These are phyloP conservation scores for Sylvietta virens DNA, from an alignment of 2,113 vertebrate species.

Conservation along the genomic window DNA sequence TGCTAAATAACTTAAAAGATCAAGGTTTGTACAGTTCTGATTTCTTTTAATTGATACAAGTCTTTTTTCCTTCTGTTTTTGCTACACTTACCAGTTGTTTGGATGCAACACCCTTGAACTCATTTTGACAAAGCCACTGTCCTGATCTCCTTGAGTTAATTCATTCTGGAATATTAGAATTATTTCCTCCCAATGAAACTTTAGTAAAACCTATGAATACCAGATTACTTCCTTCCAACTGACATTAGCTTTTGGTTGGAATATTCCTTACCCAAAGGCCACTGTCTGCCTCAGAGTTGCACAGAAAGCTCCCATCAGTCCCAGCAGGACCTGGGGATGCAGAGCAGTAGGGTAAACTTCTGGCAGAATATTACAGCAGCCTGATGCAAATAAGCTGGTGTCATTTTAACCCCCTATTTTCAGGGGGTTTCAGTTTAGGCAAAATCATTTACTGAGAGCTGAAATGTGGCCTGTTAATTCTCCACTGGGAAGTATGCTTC, in stretches of 20 bases:
- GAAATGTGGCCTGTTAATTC: background rate
- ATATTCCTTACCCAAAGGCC: background rate
- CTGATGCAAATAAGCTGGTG: background rate
- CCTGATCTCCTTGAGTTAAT: background rate
- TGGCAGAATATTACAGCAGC: background rate
- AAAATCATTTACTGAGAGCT: background rate
- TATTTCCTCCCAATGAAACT: background rate
- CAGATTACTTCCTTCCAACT: background rate
- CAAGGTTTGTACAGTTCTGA: background rate
- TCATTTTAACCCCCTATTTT: conserved; percentile 33
- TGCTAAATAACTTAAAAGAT: background rate
- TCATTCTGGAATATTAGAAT: background rate
- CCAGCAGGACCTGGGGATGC: background rate
- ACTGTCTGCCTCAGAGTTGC: background rate
- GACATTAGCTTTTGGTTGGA: background rate
- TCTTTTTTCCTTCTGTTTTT: background rate
- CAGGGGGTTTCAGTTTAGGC: background rate
- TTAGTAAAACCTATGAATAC: background rate
- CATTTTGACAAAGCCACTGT: background rate
- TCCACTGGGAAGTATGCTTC: conserved; percentile 27
- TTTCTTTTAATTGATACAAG: background rate
- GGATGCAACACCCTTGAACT: background rate
- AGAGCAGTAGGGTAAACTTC: background rate
- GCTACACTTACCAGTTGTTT: background rate
- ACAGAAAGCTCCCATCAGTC: background rate